Evolutionary conservation across 1,140 invertebrate genomes (phyloP).

Genomic region (Platorchestia sp.): DNA sequence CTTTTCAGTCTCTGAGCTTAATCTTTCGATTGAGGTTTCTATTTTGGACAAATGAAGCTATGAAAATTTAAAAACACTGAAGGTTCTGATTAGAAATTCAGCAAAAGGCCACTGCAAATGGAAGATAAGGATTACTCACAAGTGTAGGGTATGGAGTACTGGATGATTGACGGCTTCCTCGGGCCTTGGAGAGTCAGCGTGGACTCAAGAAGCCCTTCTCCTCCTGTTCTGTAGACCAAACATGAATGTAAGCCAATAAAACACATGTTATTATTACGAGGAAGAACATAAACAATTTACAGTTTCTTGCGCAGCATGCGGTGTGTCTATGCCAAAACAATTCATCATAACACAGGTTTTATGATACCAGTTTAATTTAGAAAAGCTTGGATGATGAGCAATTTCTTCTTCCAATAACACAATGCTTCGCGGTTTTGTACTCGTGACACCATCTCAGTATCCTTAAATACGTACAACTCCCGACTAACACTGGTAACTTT

Average conservation of each 20-base stretch:
- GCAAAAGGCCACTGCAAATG: neutral
- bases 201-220: slow-evolving; percentile 62
- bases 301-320: too few relatives aligned
- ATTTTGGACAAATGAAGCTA: neutral
- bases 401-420: too few relatives aligned
- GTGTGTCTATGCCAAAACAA: too few relatives aligned
- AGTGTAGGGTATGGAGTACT: slow-evolving; percentile 65
- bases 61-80: neutral
- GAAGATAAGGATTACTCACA: slow-evolving; percentile 63
- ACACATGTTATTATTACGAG: neutral
- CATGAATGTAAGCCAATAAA: neutral
- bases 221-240: slow-evolving; percentile 58
- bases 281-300: neutral
- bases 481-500: too few relatives aligned
- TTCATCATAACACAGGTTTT: too few relatives aligned
- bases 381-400: too few relatives aligned
- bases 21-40: neutral
- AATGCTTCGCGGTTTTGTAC: too few relatives aligned
- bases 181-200: slow-evolving; percentile 62
- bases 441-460: too few relatives aligned
- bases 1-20: neutral
- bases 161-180: slow-evolving; percentile 63
- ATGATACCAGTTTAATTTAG: too few relatives aligned
- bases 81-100: neutral
- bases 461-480: too few relatives aligned